Base-by-base conservation (phyloP, 2,888 invertebrate genomes). In the Drosophila incognita region DNA sequence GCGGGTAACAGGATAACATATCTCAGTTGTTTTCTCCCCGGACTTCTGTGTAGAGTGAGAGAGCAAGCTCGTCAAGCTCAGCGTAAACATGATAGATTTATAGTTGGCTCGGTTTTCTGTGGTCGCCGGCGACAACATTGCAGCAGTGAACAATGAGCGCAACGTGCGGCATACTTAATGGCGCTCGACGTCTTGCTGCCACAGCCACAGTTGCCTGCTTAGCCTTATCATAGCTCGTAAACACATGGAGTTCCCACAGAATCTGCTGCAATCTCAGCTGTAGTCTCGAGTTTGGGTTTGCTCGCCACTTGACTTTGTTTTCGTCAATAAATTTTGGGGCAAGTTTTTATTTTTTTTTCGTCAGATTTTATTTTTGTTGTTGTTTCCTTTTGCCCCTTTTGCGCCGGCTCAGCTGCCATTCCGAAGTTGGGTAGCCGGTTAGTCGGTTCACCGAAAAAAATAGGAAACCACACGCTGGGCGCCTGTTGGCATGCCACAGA, bases 81-180 rank as follows among this genome's bases (percentile, higher is more conserved):
- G 74, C 84, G 84, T 83, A 87, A 84, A 84, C 84, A 84, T 84
- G 84, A 84, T 84, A 84, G 84, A 84, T 84, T 84, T 84, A 84
- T 84, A 84, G 84, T 84, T 83, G 84, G 84, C 69, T 78, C 66
- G 64, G 73, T 69, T 75, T 70, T 76, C 75, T 83, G 76, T 68
- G 79, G 76, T 77, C 61, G 74, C 49, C 59, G 72, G 70, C 76
- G 83, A 81, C 78, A 81, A 80, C 83, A 86, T 76, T 84, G 82
- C 83, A 82, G 59, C 46, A 56, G 54, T 27, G 54, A 38, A 56
- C 56, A 69, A 36, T 46, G 57, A 42, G 65, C 68, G 67, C 69
- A 76, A 85, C 83, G 83, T 83, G 85, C 81, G 57, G 85, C 86
- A 86, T 86, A 81, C 83, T 73, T 76, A 84, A 83, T 83, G 81